phyloP scores from a whole-genome alignment of 1,140 invertebrate species.

The Leptinotarsa lineolata region DNA sequence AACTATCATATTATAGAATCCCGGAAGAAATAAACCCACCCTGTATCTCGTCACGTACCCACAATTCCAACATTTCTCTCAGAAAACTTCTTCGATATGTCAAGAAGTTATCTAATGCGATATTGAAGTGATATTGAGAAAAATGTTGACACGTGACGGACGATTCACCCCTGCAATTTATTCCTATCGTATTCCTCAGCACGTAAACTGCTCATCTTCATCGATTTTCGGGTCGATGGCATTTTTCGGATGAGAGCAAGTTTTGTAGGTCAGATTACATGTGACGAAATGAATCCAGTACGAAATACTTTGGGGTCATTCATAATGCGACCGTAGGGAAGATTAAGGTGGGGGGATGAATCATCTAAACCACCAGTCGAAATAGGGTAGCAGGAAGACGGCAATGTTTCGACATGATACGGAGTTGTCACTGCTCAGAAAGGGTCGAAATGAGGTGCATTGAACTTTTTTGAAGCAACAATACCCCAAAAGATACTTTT shows the following conservation, averaged over 20 bases:
- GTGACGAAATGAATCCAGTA: not conserved
- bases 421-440: too few relatives aligned
- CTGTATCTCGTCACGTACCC: not conserved
- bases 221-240: conserved; percentile 27
- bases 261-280: conserved; percentile 30
- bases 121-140: conserved; percentile 24
- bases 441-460: too few relatives aligned
- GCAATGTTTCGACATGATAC: too few relatives aligned
- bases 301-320: not conserved
- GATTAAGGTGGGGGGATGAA: not conserved
- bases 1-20: too few relatives aligned
- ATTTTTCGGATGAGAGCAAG: conserved; percentile 25
- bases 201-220: conserved; percentile 24
- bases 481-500: too few relatives aligned
- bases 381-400: too few relatives aligned
- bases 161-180: not conserved
- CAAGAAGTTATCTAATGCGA: conserved; percentile 25
- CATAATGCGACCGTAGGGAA: not conserved
- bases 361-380: not conserved
- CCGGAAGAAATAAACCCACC: too few relatives aligned
- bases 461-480: too few relatives aligned
- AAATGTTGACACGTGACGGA: conserved; percentile 23
- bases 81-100: conserved; percentile 23
- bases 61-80: not conserved
- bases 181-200: conserved; percentile 17